phyloP scores from a whole-genome alignment of 2,113 vertebrate species.

The Scatophagus argus region DNA sequence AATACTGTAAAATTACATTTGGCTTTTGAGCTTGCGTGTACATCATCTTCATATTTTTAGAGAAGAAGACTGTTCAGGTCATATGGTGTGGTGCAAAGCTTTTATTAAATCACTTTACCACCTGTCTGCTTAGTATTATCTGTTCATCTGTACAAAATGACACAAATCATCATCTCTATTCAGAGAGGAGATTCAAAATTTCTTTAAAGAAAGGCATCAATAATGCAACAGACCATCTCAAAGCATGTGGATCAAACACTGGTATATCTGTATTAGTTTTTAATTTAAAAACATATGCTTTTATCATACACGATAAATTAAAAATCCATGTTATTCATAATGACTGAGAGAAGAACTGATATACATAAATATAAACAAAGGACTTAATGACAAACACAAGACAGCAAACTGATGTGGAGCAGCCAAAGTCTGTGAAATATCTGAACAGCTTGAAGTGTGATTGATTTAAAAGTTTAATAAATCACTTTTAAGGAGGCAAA shows the following conservation, averaged over 20 bases:
- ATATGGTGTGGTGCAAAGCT: constrained; percentile 18
- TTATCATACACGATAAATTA: constrained; percentile 79
- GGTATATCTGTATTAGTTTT: constrained; percentile 49
- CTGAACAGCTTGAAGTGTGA: constrained; percentile 32
- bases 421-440: constrained; percentile 31
- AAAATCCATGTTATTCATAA: constrained; percentile 71
- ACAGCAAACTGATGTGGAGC: constrained; percentile 30
- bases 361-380: constrained; percentile 43
- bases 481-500: background rate
- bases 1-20: constrained; percentile 19
- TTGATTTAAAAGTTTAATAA: constrained; percentile 21
- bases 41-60: constrained; percentile 1
- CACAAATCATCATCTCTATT: background rate
- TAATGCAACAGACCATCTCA: background rate
- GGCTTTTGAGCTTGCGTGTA: constrained; percentile 18
- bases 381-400: constrained; percentile 48
- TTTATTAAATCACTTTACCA: constrained; percentile 47
- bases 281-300: constrained; percentile 80
- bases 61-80: constrained; percentile 1
- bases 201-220: background rate
- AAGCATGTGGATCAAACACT: background rate
- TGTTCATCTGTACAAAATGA: background rate
- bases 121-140: background rate
- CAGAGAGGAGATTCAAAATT: no score
- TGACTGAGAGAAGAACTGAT: constrained; percentile 46